These are phyloP conservation scores for Andrena dorsata DNA, from an alignment of 2,888 invertebrate genomes.

Conservation along the genomic window DNA sequence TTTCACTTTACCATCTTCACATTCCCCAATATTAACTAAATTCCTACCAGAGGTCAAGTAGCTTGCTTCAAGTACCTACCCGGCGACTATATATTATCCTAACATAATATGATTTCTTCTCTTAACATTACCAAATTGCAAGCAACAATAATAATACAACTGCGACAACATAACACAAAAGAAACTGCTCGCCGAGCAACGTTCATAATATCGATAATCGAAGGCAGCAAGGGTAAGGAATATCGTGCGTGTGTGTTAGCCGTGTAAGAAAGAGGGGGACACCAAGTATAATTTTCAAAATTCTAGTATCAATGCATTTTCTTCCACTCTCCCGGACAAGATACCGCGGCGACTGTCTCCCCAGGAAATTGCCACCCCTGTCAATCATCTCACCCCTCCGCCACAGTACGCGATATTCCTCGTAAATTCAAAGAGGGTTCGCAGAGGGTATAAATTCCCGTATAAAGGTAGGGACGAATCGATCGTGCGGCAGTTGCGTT, in stretches of 20 bases:
- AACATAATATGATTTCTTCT: no score
- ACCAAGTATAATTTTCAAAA: neutral
- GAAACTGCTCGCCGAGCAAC: no score
- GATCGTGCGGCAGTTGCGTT: slow-evolving; percentile 8
- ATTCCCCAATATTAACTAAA: no score
- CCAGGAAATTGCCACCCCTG: slow-evolving; percentile 16
- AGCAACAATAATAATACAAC: no score
- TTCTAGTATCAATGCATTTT: neutral
- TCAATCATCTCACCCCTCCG: slow-evolving; percentile 22
- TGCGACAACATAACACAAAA: no score
- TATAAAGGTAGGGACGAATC: neutral
- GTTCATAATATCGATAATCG: neutral
- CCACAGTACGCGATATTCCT: neutral
- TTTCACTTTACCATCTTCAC: no score
- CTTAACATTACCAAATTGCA: no score
- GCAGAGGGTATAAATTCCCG: neutral
- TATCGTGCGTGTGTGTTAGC: neutral
- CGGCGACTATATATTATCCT: no score
- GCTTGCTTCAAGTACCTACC: no score
- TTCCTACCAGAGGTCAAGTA: no score
- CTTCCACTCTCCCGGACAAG: neutral
- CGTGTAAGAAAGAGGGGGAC: neutral
- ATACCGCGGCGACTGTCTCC: neutral
- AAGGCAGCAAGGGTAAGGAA: neutral
- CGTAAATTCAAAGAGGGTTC: neutral